A percentile compares a stretch with the other conserved stretches of the same genome.
phyloP scores from a whole-genome alignment of 30 jellyfish, hydroid and myxozoan species.

The Aurelia sp. region DNA sequence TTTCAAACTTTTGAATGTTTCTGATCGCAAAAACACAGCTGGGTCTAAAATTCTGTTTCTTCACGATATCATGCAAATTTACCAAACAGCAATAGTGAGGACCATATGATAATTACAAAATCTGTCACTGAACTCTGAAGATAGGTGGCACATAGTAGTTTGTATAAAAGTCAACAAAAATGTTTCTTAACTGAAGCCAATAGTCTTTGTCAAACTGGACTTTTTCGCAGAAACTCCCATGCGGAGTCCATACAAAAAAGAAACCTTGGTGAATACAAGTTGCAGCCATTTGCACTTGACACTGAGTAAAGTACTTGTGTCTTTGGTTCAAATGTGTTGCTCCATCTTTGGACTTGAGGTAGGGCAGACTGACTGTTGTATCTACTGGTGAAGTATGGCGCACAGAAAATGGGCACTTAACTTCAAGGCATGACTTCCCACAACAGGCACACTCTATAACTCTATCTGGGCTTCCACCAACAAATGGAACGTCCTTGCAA shows the following conservation, averaged over 20 bases:
- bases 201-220: no score
- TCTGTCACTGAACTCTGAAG: no score
- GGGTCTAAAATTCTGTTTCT: no score
- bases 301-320: conserved; percentile 47
- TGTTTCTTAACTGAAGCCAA: no score
- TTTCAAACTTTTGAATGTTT: no score
- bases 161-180: no score
- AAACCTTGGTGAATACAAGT: conserved; percentile 20
- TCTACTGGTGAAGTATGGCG: neutral
- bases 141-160: no score
- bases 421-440: conserved; percentile 71
- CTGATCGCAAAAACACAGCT: no score
- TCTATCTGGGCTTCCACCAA: conserved; percentile 86
- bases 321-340: neutral
- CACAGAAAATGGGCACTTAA: conserved; percentile 67
- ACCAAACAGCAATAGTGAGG: no score
- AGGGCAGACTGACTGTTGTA: neutral
- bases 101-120: no score
- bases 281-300: conserved; percentile 51
- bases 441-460: conserved; percentile 56
- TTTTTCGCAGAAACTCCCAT: conserved; percentile 10
- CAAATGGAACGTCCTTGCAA: conserved; percentile 28
- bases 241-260: conserved; percentile 25
- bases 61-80: no score
- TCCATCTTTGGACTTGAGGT: conserved; percentile 10